Conservation (phyloP, 2,888 invertebrate species). For the Heterodera filipjevi region DNA sequence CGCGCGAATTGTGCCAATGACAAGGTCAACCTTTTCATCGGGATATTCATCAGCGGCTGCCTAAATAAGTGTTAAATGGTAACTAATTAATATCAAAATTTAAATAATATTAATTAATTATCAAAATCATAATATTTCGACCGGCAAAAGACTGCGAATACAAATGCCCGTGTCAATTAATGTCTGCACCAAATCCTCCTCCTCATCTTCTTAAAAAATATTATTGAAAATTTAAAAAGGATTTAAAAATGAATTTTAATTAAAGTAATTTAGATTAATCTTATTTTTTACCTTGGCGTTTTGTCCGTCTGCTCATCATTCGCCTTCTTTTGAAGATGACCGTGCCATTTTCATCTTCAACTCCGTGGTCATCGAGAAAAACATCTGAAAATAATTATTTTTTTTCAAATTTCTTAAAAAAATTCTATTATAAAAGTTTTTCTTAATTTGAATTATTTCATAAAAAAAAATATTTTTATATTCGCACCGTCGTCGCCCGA, state of each 20-base stretch:
- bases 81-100: no score
- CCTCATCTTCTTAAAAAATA: not conserved
- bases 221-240: not conserved
- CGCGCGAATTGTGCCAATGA: conserved; percentile 5
- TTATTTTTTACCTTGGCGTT: not conserved
- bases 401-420: no score
- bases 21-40: conserved; percentile 23
- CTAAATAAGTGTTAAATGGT: no score
- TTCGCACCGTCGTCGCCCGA: not conserved
- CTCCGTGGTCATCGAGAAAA: not conserved
- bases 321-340: not conserved
- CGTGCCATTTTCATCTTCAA: conserved; percentile 1
- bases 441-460: not conserved
- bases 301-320: not conserved
- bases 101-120: no score
- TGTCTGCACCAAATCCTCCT: not conserved
- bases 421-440: not conserved
- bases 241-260: not conserved
- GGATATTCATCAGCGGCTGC: conserved; percentile 10
- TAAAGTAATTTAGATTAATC: not conserved
- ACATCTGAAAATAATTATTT: not conserved
- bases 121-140: no score
- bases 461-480: not conserved
- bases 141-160: conserved; percentile 8
- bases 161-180: conserved; percentile 7